Conservation (phyloP, 1,140 invertebrate species). For the Lanistes nyassanus region DNA sequence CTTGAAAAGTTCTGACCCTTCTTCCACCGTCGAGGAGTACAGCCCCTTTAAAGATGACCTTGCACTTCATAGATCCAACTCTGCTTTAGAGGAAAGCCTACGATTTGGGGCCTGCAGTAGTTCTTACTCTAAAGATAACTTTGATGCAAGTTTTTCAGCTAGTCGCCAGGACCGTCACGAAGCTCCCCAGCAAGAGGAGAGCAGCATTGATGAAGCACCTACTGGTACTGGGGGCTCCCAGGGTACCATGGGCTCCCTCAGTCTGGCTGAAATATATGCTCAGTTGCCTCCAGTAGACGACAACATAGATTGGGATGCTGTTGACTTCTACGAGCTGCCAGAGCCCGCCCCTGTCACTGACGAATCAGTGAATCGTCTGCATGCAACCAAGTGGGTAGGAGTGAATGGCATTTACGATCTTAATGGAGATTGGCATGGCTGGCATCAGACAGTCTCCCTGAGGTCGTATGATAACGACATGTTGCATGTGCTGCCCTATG, state of each 20-base stretch:
- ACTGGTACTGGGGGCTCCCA: neutral
- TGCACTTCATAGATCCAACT: slow-evolving; percentile 11
- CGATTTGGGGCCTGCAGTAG: slow-evolving; percentile 19
- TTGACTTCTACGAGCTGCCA: slow-evolving; percentile 32
- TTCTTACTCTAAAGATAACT: slow-evolving; percentile 24
- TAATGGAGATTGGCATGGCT: slow-evolving; percentile 78
- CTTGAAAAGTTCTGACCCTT: slow-evolving; percentile 64
- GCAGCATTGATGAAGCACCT: slow-evolving; percentile 6
- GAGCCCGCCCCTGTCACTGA: slow-evolving; percentile 54
- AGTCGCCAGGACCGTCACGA: slow-evolving; percentile 19
- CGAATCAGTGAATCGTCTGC: slow-evolving; percentile 66
- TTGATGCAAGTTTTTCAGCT: slow-evolving; percentile 24
- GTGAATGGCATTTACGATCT: slow-evolving; percentile 75
- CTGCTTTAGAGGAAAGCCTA: slow-evolving; percentile 18
- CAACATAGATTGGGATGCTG: slow-evolving; percentile 62
- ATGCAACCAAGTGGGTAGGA: slow-evolving; percentile 67
- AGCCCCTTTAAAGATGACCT: slow-evolving; percentile 52
- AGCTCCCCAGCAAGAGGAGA: slow-evolving; percentile 18
- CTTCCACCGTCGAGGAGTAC: slow-evolving; percentile 45
- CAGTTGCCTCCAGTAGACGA: slow-evolving; percentile 75
- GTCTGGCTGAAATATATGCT: slow-evolving; percentile 52
- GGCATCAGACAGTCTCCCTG: slow-evolving; percentile 81
- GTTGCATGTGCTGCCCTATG: slow-evolving; percentile 90
- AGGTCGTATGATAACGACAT: slow-evolving; percentile 77
- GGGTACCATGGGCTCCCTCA: neutral